Evolutionary conservation across 2,888 invertebrate species (phyloP).

Genomic region (Drosophila longiperda): DNA sequence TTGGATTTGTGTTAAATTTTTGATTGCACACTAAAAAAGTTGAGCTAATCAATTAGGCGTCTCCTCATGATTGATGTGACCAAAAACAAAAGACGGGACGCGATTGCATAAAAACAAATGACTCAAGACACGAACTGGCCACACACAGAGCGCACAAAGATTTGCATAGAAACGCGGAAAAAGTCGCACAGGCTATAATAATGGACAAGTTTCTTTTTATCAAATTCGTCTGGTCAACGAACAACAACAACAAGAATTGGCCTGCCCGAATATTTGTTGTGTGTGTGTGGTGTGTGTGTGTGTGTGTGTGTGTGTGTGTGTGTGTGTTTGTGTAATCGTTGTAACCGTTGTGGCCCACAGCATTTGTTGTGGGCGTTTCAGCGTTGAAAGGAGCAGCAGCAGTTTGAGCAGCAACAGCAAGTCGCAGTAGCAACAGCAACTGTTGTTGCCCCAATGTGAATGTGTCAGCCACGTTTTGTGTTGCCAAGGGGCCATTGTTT

Average conservation of each 20-base stretch:
- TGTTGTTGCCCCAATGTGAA: constrained; percentile 66
- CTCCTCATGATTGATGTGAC: constrained; percentile 63
- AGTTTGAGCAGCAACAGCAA: constrained; percentile 18
- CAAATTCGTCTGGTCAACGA: constrained; percentile 50
- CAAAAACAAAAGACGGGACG: constrained; percentile 27
- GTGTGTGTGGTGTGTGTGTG: constrained; percentile 4
- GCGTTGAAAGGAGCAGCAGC: constrained; percentile 69
- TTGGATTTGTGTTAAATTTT: constrained; percentile 11
- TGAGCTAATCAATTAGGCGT: constrained; percentile 55
- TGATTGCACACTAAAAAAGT: background rate
- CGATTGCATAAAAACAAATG: constrained; percentile 57
- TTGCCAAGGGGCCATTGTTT: constrained; percentile 58
- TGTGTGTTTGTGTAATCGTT: constrained; percentile 17
- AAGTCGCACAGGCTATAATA: constrained; percentile 67
- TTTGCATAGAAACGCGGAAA: constrained; percentile 66
- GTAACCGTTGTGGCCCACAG: constrained; percentile 45
- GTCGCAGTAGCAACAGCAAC: constrained; percentile 18
- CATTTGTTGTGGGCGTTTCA: constrained; percentile 66
- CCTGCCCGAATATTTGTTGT: constrained; percentile 41
- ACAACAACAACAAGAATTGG: constrained; percentile 31
- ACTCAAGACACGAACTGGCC: constrained; percentile 77
- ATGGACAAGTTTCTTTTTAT: constrained; percentile 49
- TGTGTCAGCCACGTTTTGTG: constrained; percentile 64
- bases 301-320: too few species aligned
- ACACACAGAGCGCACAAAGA: constrained; percentile 55